Evolutionary conservation across 2,797 vertebrate genomes (phyloP).

Genomic region (Anolis apletophallus): DNA sequence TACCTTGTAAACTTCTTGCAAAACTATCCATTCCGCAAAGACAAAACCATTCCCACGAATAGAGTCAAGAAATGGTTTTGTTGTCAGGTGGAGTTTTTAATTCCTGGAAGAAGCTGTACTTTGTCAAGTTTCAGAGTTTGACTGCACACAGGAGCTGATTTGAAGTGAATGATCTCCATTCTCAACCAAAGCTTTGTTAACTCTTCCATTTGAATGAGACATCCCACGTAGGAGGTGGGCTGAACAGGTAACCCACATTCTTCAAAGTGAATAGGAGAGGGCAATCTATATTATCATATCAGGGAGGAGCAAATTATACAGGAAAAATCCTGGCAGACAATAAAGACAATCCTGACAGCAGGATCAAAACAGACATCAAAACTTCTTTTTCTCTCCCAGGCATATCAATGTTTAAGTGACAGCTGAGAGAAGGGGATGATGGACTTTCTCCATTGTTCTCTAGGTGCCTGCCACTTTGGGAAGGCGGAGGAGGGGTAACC

Average conservation of each 20-base stretch:
- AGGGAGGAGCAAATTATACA: conserved; percentile 76
- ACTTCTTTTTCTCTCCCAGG: conserved; percentile 71
- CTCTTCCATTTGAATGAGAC: conserved; percentile 70
- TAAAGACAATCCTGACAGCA: conserved; percentile 78
- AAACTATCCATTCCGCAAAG: background rate
- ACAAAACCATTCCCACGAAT: background rate
- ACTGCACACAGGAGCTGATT: conserved; percentile 62
- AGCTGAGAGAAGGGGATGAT: conserved; percentile 78
- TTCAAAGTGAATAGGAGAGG: conserved; percentile 75
- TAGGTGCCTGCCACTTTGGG: conserved; percentile 58
- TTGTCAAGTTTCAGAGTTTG: conserved; percentile 63
- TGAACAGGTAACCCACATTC: conserved; percentile 74
- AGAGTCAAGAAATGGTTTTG: conserved; percentile 3
- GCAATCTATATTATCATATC: conserved; percentile 77
- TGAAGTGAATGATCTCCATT: conserved; percentile 70
- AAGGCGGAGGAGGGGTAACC: conserved; percentile 44
- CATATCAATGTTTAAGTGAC: conserved; percentile 78
- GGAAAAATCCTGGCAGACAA: conserved; percentile 71
- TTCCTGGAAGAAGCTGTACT: conserved; percentile 56
- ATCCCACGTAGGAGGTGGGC: conserved; percentile 77
- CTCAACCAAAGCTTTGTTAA: conserved; percentile 72
- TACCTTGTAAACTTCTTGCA: background rate
- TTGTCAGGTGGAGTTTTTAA: conserved; percentile 48
- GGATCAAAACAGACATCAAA: conserved; percentile 75
- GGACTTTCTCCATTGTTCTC: conserved; percentile 79